These are phyloP conservation scores for Vidua chalybeata DNA, from an alignment of 2,113 vertebrate species.

Conservation along the genomic window DNA sequence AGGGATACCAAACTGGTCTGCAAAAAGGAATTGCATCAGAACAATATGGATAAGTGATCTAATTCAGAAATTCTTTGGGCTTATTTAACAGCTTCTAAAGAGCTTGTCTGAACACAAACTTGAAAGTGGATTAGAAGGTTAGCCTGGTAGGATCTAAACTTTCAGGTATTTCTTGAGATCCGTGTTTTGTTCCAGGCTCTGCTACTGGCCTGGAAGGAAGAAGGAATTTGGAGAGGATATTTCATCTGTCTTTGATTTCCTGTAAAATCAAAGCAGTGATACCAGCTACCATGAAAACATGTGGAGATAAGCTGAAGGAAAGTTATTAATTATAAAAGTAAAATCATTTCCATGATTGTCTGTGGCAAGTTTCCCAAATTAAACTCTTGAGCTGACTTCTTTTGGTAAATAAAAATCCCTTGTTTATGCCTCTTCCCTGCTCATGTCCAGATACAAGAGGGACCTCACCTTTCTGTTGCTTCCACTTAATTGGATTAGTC, in stretches of 20 bases:
- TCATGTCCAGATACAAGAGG: not conserved
- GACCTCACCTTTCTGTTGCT: constrained; percentile 1
- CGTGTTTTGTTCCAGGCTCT: not conserved
- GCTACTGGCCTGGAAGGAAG: constrained; percentile 14
- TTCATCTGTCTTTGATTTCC: constrained; percentile 31
- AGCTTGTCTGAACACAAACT: constrained; percentile 14
- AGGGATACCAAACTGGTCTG: not conserved
- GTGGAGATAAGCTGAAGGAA: constrained; percentile 12
- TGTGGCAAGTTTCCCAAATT: constrained; percentile 9
- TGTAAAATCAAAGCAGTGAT: constrained; percentile 38
- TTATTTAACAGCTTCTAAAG: not conserved
- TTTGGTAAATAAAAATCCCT: not conserved
- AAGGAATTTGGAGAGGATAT: not conserved
- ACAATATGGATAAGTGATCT: not conserved
- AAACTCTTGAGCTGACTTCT: not conserved
- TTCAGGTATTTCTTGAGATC: not conserved
- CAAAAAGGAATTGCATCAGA: not conserved
- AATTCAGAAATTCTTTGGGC: not conserved
- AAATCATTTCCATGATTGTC: not conserved
- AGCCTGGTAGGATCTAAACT: not conserved
- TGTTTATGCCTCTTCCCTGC: not conserved
- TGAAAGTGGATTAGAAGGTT: not conserved
- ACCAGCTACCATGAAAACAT: not conserved
- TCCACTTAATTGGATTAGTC: constrained; percentile 49
- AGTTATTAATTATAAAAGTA: constrained; percentile 17